Conservation (phyloP, 1,140 invertebrate species). For the Brachionus koreanus region DNA sequence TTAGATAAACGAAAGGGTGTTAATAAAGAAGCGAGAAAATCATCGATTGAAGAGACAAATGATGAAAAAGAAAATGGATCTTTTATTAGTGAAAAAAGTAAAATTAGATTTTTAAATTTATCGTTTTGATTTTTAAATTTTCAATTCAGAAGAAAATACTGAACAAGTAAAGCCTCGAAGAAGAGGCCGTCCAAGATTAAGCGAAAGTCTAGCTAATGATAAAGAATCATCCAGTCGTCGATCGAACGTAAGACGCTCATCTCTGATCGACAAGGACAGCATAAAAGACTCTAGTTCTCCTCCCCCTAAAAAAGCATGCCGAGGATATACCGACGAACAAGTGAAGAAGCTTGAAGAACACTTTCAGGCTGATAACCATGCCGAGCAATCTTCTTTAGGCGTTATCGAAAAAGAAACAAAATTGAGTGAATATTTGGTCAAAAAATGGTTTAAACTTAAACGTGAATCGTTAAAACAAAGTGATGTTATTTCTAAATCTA, state of each 20-base stretch:
- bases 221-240: not conserved
- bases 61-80: conserved; percentile 15
- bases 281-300: not conserved
- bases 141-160: conserved; percentile 1
- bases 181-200: not conserved
- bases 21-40: not conserved
- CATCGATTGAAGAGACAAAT: not conserved
- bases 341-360: not conserved
- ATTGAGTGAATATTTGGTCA: not conserved
- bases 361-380: not conserved
- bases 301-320: not conserved
- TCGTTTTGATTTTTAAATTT: no score
- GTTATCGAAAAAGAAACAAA: not conserved
- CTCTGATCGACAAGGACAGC: not conserved
- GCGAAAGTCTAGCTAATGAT: not conserved
- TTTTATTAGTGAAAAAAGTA: not conserved
- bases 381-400: not conserved
- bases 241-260: not conserved
- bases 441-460: conserved; percentile 29
- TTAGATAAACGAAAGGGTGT: not conserved
- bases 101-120: not conserved
- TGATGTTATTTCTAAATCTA: not conserved
- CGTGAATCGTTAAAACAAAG: not conserved
- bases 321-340: not conserved
- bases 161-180: not conserved